Evolutionary conservation across 2,113 vertebrate genomes (phyloP), one percentile per base, ranked within the genome.

Genomic region (Anoura caudifer): DNA sequence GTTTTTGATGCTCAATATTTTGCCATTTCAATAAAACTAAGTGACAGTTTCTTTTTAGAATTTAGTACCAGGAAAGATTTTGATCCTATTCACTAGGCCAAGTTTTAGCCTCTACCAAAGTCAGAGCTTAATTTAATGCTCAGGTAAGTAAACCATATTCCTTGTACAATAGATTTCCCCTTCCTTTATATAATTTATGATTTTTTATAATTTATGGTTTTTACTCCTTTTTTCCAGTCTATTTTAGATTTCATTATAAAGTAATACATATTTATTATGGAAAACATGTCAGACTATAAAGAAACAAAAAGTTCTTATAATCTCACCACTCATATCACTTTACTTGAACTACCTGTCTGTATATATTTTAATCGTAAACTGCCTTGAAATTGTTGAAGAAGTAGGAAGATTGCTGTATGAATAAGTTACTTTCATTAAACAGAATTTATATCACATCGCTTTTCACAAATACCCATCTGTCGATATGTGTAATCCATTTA

Each of bases 221-320:
- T 43, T 43, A 8, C 11, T 38, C n/a, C 11, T 52, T 61, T 47
- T 59, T 61, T 13, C 5, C 16, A 76, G 11, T 93, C 2, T 65
- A 65, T 88, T 76, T 95, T 87, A 24, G 5, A 67, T 52, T 93
- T 91, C 17, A 73, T 86, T 86, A 52, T 83, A 77, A 86, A 94
- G n/a, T 33, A 80, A 89, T 47, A 77, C 6, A 43, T 80, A 31
- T 16, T 73, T 16, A 92, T 76, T 70, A 33, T n/a, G 14, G 17
- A 88, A 88, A 89, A 67, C 38, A 65, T n/a, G 1, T 81, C 43
- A 72, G 24, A 77, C n/a, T 77, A 20, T 28, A 89, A 90, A 89
- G 19, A 96, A 75, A 19, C 2, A 65, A 79, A 63, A 43, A 15
- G 0, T 76, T 67, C 45, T 82, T 90, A 41, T 31, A 88, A 77